These are phyloP conservation scores for Prolemur simus DNA, from an alignment of 2,113 vertebrate species.

Conservation along the genomic window DNA sequence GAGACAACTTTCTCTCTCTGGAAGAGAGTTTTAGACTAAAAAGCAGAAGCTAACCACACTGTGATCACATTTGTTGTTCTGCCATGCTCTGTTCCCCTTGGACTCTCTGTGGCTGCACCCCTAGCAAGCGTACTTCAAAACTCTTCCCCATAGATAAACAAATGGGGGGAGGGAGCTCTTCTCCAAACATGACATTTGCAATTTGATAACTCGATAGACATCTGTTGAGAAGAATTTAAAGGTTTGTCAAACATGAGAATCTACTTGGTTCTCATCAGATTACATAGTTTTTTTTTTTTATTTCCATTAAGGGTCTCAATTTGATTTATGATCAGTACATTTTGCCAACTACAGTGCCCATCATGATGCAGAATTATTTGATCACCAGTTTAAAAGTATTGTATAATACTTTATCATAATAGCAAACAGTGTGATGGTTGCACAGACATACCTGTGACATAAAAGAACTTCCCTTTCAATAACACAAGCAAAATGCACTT, in stretches of 20 bases:
- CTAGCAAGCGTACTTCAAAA: background rate
- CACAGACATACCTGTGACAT: background rate
- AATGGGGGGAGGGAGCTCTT: background rate
- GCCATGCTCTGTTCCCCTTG: background rate
- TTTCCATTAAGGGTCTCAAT: background rate
- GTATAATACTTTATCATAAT: background rate
- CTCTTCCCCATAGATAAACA: background rate
- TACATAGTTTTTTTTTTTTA: background rate
- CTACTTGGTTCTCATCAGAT: background rate
- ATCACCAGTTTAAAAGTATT: background rate
- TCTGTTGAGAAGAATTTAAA: slow-evolving; percentile 4
- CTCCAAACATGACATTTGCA: background rate
- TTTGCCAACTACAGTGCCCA: background rate
- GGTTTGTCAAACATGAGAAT: background rate
- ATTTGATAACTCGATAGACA: background rate
- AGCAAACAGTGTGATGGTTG: background rate
- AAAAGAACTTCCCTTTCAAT: background rate
- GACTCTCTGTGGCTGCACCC: background rate
- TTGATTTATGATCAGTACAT: background rate
- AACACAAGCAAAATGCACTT: background rate
- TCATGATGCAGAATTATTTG: background rate
- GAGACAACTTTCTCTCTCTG: background rate
- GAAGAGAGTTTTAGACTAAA: background rate
- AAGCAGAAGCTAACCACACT: background rate
- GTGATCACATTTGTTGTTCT: background rate